Percentiles rank a stretch among this genome's conserved stretches.
Conservation (phyloP, 2,113 vertebrate species). For the Lagenorhynchus albirostris region DNA sequence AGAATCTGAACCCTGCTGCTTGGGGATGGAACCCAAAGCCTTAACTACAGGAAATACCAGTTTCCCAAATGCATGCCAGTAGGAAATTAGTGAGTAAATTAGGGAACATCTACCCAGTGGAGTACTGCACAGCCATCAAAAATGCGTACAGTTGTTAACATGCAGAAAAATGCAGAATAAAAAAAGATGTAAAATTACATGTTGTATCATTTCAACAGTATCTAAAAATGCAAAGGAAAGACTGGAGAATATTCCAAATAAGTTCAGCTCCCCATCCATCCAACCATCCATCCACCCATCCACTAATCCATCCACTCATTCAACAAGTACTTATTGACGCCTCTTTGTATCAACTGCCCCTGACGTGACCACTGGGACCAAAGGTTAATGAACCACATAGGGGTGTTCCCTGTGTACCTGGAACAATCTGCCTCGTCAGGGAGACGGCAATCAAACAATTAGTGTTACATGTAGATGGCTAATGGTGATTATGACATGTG, state of each 20-base stretch:
- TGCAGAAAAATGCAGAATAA: neutral
- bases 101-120: neutral
- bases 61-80: neutral
- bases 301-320: neutral
- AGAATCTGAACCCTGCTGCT: neutral
- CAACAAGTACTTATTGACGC: neutral
- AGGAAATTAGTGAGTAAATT: neutral
- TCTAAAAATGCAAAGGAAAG: neutral
- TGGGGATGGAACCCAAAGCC: neutral
- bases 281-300: rapidly evolving
- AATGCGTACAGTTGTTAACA: neutral
- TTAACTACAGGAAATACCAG: neutral
- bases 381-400: neutral
- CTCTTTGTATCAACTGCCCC: neutral
- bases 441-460: neutral
- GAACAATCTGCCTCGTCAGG: neutral
- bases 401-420: neutral
- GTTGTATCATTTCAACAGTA: neutral
- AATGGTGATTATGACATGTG: neutral
- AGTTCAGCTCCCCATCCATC: neutral
- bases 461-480: neutral
- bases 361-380: neutral
- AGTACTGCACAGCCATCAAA: neutral
- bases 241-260: neutral
- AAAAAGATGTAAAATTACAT: neutral